Evolutionary conservation across 2,797 vertebrate species (phyloP).

Genomic region (Melanotaenia trifasciata): DNA sequence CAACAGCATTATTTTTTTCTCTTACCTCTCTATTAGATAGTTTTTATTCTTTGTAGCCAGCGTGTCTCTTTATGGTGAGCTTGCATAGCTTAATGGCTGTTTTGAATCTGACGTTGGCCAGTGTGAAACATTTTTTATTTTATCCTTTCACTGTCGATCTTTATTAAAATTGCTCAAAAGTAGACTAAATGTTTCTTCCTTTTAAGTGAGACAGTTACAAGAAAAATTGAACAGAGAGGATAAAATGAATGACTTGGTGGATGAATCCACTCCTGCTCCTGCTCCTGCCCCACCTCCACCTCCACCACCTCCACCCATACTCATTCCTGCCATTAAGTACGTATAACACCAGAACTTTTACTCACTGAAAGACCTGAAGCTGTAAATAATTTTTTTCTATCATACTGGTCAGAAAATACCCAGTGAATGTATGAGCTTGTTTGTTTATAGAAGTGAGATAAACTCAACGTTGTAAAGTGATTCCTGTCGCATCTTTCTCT

Average conservation of each 20-base stretch:
- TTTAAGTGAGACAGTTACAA: constrained; percentile 69
- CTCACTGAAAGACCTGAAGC: background rate
- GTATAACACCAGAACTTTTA: constrained; percentile 27
- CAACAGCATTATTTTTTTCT: background rate
- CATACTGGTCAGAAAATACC: background rate
- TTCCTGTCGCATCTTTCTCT: background rate
- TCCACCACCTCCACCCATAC: constrained; percentile 58
- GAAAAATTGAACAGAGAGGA: constrained; percentile 33
- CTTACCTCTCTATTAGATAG: background rate
- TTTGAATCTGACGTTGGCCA: background rate
- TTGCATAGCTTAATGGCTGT: background rate
- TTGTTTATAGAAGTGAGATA: background rate
- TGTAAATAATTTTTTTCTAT: background rate
- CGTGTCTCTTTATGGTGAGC: background rate
- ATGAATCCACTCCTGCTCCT: background rate
- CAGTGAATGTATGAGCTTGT: background rate
- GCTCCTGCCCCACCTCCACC: constrained; percentile 32
- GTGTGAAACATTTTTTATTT: background rate
- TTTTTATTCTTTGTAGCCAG: background rate
- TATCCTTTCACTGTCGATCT: background rate
- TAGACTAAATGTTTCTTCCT: background rate
- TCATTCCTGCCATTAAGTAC: constrained; percentile 63
- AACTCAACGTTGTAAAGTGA: background rate
- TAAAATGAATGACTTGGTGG: constrained; percentile 24
- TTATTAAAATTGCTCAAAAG: no score